These are phyloP conservation scores for Gryllus bimaculatus DNA, from an alignment of 1,140 invertebrate species.

Conservation along the genomic window DNA sequence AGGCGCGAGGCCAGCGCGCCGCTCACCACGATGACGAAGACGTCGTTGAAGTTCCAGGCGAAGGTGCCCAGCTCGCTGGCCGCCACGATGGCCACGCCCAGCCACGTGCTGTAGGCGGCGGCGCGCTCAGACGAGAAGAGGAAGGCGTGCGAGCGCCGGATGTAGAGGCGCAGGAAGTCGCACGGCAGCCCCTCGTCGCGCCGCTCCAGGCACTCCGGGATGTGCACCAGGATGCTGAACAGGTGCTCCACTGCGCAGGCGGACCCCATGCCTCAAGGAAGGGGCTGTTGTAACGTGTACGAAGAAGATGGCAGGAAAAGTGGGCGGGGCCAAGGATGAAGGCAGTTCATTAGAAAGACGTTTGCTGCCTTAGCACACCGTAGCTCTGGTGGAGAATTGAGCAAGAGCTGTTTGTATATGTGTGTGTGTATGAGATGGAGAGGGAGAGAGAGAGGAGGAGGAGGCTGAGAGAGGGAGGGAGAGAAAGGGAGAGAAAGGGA, in stretches of 20 bases:
- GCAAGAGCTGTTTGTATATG: too few species aligned
- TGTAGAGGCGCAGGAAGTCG: not conserved
- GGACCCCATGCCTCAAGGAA: too few species aligned
- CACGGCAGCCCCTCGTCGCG: not conserved
- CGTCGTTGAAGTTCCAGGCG: slow-evolving; percentile 56
- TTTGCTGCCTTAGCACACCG: too few species aligned
- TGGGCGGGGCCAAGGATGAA: too few species aligned
- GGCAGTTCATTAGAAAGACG: too few species aligned
- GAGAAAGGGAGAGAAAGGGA: too few species aligned
- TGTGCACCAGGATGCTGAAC: not conserved
- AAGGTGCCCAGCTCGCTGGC: slow-evolving; percentile 54
- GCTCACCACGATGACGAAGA: slow-evolving; percentile 53
- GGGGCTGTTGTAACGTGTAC: too few species aligned
- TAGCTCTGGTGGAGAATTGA: too few species aligned
- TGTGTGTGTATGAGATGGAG: too few species aligned
- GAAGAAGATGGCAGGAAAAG: too few species aligned
- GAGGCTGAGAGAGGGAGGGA: too few species aligned
- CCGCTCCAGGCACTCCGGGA: not conserved
- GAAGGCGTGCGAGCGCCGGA: not conserved
- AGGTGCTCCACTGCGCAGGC: not conserved
- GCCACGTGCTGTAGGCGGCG: slow-evolving; percentile 11
- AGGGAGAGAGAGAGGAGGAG: too few species aligned
- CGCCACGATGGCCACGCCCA: slow-evolving; percentile 28
- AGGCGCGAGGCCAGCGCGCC: slow-evolving; percentile 25
- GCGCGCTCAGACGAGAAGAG: slow-evolving; percentile 26